Evolutionary conservation across 2,888 invertebrate species (phyloP).

Genomic region (Zaprionus bogoriensis): DNA sequence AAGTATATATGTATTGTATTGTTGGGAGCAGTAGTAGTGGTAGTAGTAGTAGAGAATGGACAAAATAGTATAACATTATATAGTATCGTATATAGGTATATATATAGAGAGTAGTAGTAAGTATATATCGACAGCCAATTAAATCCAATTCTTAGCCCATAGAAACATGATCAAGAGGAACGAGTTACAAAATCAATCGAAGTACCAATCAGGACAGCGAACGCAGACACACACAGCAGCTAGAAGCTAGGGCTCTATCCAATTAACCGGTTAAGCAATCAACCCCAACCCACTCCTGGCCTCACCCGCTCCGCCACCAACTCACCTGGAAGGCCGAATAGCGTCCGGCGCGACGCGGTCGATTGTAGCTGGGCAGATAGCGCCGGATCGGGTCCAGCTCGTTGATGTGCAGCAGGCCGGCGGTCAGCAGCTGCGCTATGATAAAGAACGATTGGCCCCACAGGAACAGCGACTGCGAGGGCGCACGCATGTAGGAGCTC

Average conservation of each 20-base stretch:
- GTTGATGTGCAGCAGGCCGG: conserved; percentile 94
- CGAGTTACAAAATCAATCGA: conserved; percentile 34
- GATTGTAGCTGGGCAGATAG: conserved; percentile 97
- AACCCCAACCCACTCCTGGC: background rate
- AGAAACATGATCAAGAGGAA: conserved; percentile 21
- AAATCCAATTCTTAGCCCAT: conserved; percentile 42
- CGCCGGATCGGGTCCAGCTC: conserved; percentile 98
- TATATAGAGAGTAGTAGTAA: conserved; percentile 34
- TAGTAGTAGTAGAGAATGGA: conserved; percentile 60
- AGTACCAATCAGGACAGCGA: conserved; percentile 57
- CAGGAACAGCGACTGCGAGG: conserved; percentile 87
- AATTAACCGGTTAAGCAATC: background rate
- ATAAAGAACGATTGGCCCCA: conserved; percentile 99
- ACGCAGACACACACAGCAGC: conserved; percentile 68
- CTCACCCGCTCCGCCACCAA: conserved; percentile 14
- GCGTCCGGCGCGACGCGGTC: conserved; percentile 94
- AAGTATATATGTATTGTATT: conserved; percentile 3
- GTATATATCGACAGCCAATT: conserved; percentile 53
- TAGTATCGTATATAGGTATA: conserved; percentile 16
- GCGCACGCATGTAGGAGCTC: conserved; percentile 81
- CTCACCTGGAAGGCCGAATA: conserved; percentile 98
- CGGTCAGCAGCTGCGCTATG: conserved; percentile 95
- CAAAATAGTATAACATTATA: conserved; percentile 36
- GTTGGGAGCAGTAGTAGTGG: conserved; percentile 49
- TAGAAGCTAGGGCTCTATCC: conserved; percentile 15